Base-by-base conservation (phyloP, 2,888 invertebrate species). In the Morpho achilles region DNA sequence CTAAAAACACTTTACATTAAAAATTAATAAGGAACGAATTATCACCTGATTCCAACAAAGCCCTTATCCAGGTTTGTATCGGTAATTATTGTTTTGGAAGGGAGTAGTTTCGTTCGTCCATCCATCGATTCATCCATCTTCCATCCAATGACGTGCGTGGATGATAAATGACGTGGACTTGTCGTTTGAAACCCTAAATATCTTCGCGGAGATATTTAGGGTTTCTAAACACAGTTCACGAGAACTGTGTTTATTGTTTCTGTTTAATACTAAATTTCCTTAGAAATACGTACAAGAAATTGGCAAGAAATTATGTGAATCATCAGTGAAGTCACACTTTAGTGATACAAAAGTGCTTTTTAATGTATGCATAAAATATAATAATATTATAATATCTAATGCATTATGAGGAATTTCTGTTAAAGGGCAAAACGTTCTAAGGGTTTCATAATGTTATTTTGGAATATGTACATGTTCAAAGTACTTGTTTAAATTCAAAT, bases 111-210 rank as follows among this genome's bases (percentile, higher is more conserved):
- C 71, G 67, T 67, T 69, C 56, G 23, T 61, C 62, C 62, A 62
- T 64, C 60, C 61, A 64, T 47, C 55, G 53, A 59, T 58, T 67
- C 65, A 73, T 74, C 69, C 67, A 70, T 71, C 74, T 71, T 71
- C 62, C 61, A 44, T 67, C 66, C 69, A 67, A 58, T 73, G 76
- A 75, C 75, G 71, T 66, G 72, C 76, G 71, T 73, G 70, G 62
- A 73, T 77, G 81, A 82, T 79, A 73, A 73, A 82, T 80, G 68
- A 60, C 43, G 50, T 56, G 60, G 54, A 62, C 66, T 59, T 72
- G 79, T 77, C 79, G 67, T 69, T 75, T 75, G 75, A 76, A 75
- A 77, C 66, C 67, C 58, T 32, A 32, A 3, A 32, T 32, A 5
- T 32, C 5, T 5, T 32, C 32, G 32, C 5, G 53, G 52, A 8